Conservation (phyloP, 2,888 invertebrate species). For the Eumacrocentrus americanus region DNA sequence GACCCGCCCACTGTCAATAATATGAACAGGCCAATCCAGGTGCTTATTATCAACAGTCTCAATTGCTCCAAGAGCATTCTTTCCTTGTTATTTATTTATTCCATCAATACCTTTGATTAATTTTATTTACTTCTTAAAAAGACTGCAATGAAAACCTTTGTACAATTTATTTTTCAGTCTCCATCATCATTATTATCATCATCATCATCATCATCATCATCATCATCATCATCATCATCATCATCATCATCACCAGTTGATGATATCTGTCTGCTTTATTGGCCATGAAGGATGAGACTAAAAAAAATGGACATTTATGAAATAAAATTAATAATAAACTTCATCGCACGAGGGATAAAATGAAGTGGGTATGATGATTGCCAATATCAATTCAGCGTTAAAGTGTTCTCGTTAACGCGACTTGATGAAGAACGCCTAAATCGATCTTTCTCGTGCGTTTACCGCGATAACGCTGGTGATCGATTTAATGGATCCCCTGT, state of each 20-base stretch:
- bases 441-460: constrained; percentile 3
- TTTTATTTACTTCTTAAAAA: no score
- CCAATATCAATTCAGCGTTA: constrained; percentile 19
- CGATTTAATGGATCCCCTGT: constrained; percentile 8
- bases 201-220: no score
- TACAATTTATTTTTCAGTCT: not conserved
- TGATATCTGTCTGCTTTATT: not conserved
- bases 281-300: not conserved
- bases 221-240: no score
- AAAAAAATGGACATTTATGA: not conserved
- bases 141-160: no score
- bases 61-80: not conserved
- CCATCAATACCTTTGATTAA: not conserved
- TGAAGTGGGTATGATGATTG: not conserved
- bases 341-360: not conserved
- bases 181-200: no score
- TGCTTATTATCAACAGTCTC: constrained; percentile 32
- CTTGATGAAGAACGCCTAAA: constrained; percentile 14
- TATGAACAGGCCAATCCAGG: constrained; percentile 30
- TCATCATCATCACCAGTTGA: not conserved
- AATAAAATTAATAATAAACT: constrained; percentile 9
- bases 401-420: constrained; percentile 19
- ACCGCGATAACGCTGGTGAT: not conserved
- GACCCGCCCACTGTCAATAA: constrained; percentile 37
- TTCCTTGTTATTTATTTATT: constrained; percentile 16